These are phyloP conservation scores for Rafetus swinhoei DNA, from an alignment of 2,113 vertebrate species.

Conservation along the genomic window DNA sequence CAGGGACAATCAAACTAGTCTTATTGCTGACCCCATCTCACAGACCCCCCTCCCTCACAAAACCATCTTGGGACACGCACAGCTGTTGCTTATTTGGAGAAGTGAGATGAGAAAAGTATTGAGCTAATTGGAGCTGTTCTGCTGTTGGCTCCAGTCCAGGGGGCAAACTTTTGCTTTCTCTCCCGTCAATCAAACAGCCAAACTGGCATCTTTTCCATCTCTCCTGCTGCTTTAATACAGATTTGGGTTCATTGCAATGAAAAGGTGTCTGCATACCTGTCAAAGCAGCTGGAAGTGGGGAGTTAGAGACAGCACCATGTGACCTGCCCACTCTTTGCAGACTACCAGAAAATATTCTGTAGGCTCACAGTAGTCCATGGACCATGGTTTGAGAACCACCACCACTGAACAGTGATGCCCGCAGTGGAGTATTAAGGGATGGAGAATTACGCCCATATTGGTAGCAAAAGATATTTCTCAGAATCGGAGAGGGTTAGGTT, in stretches of 20 bases:
- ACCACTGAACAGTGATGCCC: background rate
- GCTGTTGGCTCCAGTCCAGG: background rate
- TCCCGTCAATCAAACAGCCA: background rate
- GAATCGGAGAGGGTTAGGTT: accelerated
- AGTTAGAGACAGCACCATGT: background rate
- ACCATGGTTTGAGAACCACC: background rate
- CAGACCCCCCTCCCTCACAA: background rate
- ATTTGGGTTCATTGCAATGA: background rate
- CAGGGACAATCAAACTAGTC: background rate
- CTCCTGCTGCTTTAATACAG: background rate
- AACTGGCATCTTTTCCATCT: background rate
- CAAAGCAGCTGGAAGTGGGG: background rate
- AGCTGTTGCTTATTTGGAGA: background rate
- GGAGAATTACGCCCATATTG: accelerated
- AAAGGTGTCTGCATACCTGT: background rate
- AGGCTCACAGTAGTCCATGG: background rate
- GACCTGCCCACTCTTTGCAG: background rate
- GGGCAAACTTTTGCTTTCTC: background rate
- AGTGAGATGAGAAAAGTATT: background rate
- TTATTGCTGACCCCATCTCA: background rate
- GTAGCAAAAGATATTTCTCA: background rate
- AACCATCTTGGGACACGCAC: no score
- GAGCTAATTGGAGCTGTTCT: background rate
- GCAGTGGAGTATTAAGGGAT: background rate
- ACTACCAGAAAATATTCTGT: background rate